Evolutionary conservation across 2,888 invertebrate species (phyloP).

Genomic region (Apodemia mormo): DNA sequence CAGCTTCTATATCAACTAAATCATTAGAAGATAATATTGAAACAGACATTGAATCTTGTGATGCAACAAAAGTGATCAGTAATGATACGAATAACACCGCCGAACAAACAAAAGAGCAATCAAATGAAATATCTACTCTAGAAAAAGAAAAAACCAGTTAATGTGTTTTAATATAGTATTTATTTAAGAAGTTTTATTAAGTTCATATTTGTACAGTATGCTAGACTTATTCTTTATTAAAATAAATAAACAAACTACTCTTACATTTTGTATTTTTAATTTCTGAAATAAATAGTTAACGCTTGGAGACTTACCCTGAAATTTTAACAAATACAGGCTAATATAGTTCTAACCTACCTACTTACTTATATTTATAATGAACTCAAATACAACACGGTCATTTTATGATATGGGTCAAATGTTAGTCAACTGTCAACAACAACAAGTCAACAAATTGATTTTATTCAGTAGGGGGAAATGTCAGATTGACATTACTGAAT

Average conservation of each 20-base stretch:
- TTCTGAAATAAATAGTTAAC: neutral
- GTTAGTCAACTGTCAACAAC: too few relatives aligned
- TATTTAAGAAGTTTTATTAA: conserved; percentile 23
- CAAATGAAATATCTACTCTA: conserved; percentile 5
- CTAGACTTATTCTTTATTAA: neutral
- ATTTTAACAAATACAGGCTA: too few relatives aligned
- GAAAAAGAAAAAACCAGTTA: conserved; percentile 2
- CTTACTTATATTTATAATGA: too few relatives aligned
- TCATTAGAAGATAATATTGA: conserved; percentile 22
- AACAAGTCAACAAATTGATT: too few relatives aligned
- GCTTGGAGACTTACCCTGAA: too few relatives aligned
- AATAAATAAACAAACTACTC: neutral
- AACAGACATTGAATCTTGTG: conserved; percentile 6
- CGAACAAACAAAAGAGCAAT: conserved; percentile 20
- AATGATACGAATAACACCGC: conserved; percentile 12
- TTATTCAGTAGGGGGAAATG: too few relatives aligned
- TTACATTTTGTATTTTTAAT: neutral
- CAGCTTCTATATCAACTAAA: conserved; percentile 17
- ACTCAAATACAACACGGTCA: too few relatives aligned
- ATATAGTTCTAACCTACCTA: too few relatives aligned
- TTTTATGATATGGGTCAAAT: too few relatives aligned
- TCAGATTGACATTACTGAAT: too few relatives aligned
- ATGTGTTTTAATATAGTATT: conserved; percentile 16
- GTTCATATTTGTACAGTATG: conserved; percentile 31
- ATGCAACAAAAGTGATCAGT: neutral